Base-by-base conservation (phyloP, 1,140 invertebrate genomes). In the Drosophila subpulchrella region DNA sequence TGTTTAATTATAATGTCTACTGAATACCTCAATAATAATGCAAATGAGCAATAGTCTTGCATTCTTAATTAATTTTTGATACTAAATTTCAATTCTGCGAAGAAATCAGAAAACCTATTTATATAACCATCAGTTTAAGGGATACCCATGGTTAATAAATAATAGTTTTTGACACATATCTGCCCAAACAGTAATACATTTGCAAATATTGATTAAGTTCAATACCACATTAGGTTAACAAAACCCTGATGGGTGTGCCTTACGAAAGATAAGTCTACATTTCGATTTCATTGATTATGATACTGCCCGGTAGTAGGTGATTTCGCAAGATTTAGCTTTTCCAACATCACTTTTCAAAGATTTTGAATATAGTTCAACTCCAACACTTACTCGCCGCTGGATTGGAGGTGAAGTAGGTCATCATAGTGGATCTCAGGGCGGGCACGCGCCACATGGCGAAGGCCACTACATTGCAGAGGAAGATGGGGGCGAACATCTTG, bases 391-490 rank as follows among this genome's bases (percentile, higher is more conserved):
- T 94, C 73, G 95, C 95, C 47, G 94, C 94, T 47, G 97, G 97
- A 93, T 96, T 96, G 59, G 96, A 95, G 78, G 95, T 96, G 93
- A 99, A 99, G 93, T 97, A 98, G 90, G 94, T 95, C 7, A 96
- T 90, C 97, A 99, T 98, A 13, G 94, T 93, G 6, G 93, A 93
- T 72, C 96, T 94, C n/a, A 97, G 93, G 41, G 93, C 54, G 44
- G 96, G 96, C 17, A 98, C 90, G 77, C 95, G 93, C 98, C 98
- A 99, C 44, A 96, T 93, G 1, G 95, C 89, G 93, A 97, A 98
- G 3, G 99, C 97, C 11, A 96, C 62, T 3, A 95, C 74, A 94
- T 99, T 99, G 6, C 95, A 74, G 41, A 95, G 94, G 91, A 96
- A 95, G 72, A 99, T 96, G 3, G 96, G 96, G 38, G 94, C 94